Conservation (phyloP, 2,113 vertebrate species). For the Urocitellus parryii region DNA sequence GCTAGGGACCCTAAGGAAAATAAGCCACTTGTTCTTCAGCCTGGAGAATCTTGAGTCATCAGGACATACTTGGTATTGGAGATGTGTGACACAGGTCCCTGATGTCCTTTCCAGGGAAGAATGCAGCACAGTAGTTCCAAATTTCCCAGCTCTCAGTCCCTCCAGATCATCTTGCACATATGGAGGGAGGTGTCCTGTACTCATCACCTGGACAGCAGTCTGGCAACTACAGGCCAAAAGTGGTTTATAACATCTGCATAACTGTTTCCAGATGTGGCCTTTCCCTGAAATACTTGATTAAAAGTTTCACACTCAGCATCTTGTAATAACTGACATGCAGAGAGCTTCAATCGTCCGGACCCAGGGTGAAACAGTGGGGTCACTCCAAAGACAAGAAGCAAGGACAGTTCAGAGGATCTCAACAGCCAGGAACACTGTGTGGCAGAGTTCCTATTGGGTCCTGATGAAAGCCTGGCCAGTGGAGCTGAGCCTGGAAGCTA, state of each 20-base stretch:
- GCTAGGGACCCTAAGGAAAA: neutral
- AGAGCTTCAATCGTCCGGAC: slow-evolving; percentile 64
- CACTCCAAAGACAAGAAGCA: slow-evolving; percentile 45
- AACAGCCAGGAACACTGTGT: neutral
- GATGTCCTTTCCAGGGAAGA: neutral
- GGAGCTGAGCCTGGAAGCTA: neutral
- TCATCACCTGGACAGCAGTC: slow-evolving; percentile 77
- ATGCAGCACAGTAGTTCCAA: slow-evolving; percentile 40
- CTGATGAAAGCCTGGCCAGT: neutral
- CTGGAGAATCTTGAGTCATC: neutral
- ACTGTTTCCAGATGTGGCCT: slow-evolving; percentile 74
- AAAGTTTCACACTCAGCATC: slow-evolving; percentile 77
- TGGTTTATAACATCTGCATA: slow-evolving; percentile 79
- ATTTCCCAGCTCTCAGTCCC: slow-evolving; percentile 4
- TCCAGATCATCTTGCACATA: slow-evolving; percentile 36
- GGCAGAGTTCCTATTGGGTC: neutral
- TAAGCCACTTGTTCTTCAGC: neutral
- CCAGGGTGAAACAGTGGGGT: slow-evolving; percentile 24
- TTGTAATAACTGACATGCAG: slow-evolving; percentile 68
- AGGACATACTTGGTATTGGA: neutral
- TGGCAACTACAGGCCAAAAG: slow-evolving; percentile 60
- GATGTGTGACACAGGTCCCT: neutral
- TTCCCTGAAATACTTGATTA: slow-evolving; percentile 77
- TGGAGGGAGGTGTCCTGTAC: neutral
- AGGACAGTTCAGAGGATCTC: neutral